These are phyloP conservation scores for Cecidostiba fungosa DNA, from an alignment of 2,888 invertebrate genomes.

Conservation along the genomic window DNA sequence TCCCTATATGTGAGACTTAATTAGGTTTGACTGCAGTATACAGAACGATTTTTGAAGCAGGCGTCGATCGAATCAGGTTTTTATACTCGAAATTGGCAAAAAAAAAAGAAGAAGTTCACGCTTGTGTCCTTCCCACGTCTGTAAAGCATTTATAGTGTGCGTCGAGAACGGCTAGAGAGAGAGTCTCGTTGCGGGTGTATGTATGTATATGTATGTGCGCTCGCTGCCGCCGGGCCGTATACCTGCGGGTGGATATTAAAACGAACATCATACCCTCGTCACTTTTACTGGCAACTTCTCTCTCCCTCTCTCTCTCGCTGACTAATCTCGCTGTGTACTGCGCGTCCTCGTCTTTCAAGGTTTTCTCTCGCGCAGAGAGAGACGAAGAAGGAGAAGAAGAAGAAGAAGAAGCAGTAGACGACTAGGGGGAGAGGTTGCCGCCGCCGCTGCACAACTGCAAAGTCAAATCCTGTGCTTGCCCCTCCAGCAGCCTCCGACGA, in stretches of 20 bases:
- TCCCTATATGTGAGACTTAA: neutral
- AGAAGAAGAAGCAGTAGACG: slow-evolving; percentile 19
- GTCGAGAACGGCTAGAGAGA: neutral
- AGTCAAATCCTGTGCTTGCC: slow-evolving; percentile 71
- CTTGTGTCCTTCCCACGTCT: neutral
- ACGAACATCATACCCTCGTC: slow-evolving; percentile 80
- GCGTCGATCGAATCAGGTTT: too few species aligned
- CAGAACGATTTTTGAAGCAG: too few species aligned
- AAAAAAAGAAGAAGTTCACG: too few species aligned
- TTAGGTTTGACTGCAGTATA: neutral
- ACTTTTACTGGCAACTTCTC: slow-evolving; percentile 74
- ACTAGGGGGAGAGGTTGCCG: slow-evolving; percentile 57
- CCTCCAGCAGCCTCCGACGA: slow-evolving; percentile 23
- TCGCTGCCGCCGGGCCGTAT: slow-evolving; percentile 68
- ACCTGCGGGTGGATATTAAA: slow-evolving; percentile 79
- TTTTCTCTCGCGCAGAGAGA: slow-evolving; percentile 65
- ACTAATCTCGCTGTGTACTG: slow-evolving; percentile 64
- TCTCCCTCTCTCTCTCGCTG: slow-evolving; percentile 45
- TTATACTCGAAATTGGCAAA: slow-evolving; percentile 9
- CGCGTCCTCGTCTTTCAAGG: slow-evolving; percentile 64
- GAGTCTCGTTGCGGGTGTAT: slow-evolving; percentile 42
- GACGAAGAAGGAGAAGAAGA: slow-evolving; percentile 41
- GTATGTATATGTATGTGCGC: slow-evolving; percentile 53
- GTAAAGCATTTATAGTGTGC: neutral
- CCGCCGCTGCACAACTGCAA: slow-evolving; percentile 72